Evolutionary conservation across 2,888 invertebrate genomes (phyloP).

Genomic region (Dynastes tityus): DNA sequence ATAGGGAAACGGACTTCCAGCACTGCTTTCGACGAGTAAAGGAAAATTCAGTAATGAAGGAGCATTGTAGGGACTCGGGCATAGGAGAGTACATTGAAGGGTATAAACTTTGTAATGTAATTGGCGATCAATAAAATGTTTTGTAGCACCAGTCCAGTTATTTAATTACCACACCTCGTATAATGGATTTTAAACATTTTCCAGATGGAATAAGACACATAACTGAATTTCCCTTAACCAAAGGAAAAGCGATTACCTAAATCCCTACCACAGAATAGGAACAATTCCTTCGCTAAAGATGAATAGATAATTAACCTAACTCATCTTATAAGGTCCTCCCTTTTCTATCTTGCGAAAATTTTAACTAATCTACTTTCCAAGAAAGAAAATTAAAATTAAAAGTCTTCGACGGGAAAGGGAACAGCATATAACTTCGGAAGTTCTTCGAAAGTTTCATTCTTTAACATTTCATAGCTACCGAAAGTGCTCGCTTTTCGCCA

Average conservation of each 20-base stretch:
- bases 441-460: conserved; percentile 36
- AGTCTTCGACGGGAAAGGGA: conserved; percentile 12
- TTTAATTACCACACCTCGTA: background rate
- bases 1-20: too few species aligned
- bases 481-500: background rate
- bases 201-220: too few species aligned
- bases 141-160: too few species aligned
- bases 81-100: too few species aligned
- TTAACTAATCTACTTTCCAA: background rate
- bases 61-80: too few species aligned
- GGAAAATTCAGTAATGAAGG: too few species aligned
- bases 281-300: background rate
- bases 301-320: conserved; percentile 21
- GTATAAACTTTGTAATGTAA: too few species aligned
- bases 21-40: too few species aligned
- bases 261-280: too few species aligned
- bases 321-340: conserved; percentile 12
- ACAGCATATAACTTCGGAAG: conserved; percentile 21
- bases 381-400: conserved; percentile 41
- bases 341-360: conserved; percentile 6
- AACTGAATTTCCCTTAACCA: too few species aligned
- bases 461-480: conserved; percentile 14
- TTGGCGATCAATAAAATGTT: too few species aligned
- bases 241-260: too few species aligned
- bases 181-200: background rate